These are phyloP conservation scores for Centropristis striata DNA, from an alignment of 2,113 vertebrate species.

Conservation along the genomic window DNA sequence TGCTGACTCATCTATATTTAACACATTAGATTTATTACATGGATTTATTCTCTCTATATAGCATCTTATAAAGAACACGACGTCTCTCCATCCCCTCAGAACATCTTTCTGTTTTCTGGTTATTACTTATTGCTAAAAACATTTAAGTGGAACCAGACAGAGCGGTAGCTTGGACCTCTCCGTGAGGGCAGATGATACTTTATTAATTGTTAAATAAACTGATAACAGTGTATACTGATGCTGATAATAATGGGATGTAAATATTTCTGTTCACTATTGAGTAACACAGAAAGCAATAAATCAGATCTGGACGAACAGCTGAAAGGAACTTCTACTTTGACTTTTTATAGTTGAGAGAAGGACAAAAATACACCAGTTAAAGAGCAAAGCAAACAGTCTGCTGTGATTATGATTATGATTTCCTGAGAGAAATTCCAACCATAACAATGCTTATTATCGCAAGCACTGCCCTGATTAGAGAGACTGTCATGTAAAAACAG, in stretches of 20 bases:
- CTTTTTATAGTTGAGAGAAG: conserved; percentile 53
- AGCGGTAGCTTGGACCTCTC: background rate
- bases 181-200: background rate
- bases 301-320: conserved; percentile 43
- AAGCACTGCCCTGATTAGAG: conserved; percentile 67
- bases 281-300: conserved; percentile 53
- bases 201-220: conserved; percentile 33
- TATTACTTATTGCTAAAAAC: too few relatives aligned
- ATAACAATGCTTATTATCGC: conserved; percentile 68
- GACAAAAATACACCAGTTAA: conserved; percentile 63
- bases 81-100: too few relatives aligned
- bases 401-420: conserved; percentile 66
- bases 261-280: conserved; percentile 23
- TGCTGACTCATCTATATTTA: too few relatives aligned
- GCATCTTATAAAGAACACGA: background rate
- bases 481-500: conserved; percentile 63
- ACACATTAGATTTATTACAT: too few relatives aligned
- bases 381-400: conserved; percentile 71
- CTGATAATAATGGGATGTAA: conserved; percentile 11
- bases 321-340: conserved; percentile 37
- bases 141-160: background rate
- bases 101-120: too few relatives aligned
- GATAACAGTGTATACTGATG: conserved; percentile 13
- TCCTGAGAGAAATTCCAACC: conserved; percentile 69
- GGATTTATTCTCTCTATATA: background rate